Evolutionary conservation across 2,797 vertebrate species (phyloP).

Genomic region (Calcarius lapponicus): DNA sequence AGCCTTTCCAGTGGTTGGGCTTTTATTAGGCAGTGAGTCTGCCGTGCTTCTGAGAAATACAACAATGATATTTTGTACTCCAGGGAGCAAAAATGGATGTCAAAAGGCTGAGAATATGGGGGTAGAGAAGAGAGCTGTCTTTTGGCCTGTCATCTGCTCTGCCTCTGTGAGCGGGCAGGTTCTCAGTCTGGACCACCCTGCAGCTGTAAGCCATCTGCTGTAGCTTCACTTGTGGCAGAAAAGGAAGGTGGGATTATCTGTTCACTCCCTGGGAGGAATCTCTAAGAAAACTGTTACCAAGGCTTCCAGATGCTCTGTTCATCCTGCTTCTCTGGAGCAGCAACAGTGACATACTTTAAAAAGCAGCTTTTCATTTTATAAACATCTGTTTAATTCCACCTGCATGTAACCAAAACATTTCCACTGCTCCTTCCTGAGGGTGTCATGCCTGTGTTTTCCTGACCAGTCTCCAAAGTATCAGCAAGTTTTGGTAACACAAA

Average conservation of each 20-base stretch:
- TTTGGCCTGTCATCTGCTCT: background rate
- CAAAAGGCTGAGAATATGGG: conserved; percentile 23
- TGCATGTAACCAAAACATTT: conserved; percentile 54
- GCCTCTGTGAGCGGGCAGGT: background rate
- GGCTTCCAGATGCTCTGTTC: conserved; percentile 59
- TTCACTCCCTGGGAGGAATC: conserved; percentile 19
- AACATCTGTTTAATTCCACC: conserved; percentile 64
- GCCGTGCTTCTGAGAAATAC: background rate
- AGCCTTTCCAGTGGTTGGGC: background rate
- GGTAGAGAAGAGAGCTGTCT: background rate
- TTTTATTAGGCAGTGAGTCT: background rate
- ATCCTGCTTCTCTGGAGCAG: conserved; percentile 30
- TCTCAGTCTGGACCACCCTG: background rate
- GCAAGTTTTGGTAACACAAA: conserved; percentile 6
- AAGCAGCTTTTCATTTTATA: conserved; percentile 28
- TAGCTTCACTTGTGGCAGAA: conserved; percentile 25
- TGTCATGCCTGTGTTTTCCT: conserved; percentile 20
- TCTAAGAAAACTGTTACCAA: conserved; percentile 61
- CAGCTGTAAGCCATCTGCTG: conserved; percentile 11
- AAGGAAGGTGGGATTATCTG: conserved; percentile 28
- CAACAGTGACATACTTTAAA: background rate
- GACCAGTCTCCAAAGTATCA: background rate
- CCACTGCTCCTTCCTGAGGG: conserved; percentile 34
- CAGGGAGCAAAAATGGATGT: background rate
- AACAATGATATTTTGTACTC: background rate